Conservation (phyloP, 2,113 vertebrate species). For the Toxotes jaculatrix region DNA sequence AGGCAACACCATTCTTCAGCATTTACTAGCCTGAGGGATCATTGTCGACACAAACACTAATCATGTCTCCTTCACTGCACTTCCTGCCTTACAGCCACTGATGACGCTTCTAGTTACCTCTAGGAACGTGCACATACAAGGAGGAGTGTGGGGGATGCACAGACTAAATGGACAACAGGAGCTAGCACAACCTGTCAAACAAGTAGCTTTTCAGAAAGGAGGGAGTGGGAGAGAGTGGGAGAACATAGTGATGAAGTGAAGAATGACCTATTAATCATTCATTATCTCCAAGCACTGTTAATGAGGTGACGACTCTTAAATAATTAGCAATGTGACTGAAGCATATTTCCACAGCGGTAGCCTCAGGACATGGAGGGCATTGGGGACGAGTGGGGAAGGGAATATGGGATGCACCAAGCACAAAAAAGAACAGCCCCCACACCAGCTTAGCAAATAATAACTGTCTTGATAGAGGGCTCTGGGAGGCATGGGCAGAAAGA, state of each 20-base stretch:
- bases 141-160: slow-evolving; percentile 19
- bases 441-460: slow-evolving; percentile 75
- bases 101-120: slow-evolving; percentile 65
- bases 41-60: slow-evolving; percentile 73
- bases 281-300: slow-evolving; percentile 82
- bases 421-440: slow-evolving; percentile 63
- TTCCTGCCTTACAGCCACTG: slow-evolving; percentile 74
- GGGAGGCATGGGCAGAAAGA: slow-evolving; percentile 52
- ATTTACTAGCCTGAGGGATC: slow-evolving; percentile 71
- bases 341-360: slow-evolving; percentile 82
- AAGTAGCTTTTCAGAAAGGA: slow-evolving; percentile 53
- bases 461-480: slow-evolving; percentile 58
- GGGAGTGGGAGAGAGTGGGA: slow-evolving; percentile 57
- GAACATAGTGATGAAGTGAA: slow-evolving; percentile 63
- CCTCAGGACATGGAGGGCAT: slow-evolving; percentile 75
- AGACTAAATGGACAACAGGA: slow-evolving; percentile 58
- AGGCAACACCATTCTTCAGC: slow-evolving; percentile 59
- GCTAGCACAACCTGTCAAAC: slow-evolving; percentile 67
- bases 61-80: slow-evolving; percentile 69
- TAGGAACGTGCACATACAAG: slow-evolving; percentile 33
- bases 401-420: slow-evolving; percentile 71
- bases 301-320: slow-evolving; percentile 85
- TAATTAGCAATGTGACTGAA: slow-evolving; percentile 84
- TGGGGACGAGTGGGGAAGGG: slow-evolving; percentile 67
- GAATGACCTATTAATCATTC: slow-evolving; percentile 86